Base-by-base conservation (phyloP, 2,888 invertebrate genomes). In the Therioaphis trifolii region DNA sequence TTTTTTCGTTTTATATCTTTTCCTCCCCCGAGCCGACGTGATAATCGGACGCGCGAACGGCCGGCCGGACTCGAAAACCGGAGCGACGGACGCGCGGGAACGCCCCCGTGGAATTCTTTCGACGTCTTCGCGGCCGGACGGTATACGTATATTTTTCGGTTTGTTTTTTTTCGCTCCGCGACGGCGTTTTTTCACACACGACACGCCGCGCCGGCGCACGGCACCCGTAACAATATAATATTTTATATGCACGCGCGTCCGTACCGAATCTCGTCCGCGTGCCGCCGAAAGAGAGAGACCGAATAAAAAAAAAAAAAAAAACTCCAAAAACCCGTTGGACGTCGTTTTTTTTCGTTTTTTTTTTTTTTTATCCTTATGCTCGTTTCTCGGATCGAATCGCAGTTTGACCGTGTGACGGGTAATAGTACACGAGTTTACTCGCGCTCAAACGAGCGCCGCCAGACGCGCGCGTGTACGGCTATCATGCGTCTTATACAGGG, bases 101-200 rank as follows among this genome's bases (percentile, higher is more conserved):
- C 35, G 35, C 35, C 4, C 4, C 7, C 35, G 35, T 35, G 4
- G 7, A 35, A 35, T 35, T 35, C 7, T 35, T 35, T 35, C 35
- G 7, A 35, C 35, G 7, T 35, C 35, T 3, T 5, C 3, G 3
- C 35, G 58, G 24, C 15, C 55, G 18, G n/a, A n/a, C n/a, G n/a
- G n/a, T n/a, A 49, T 43, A 43, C 7, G 11, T 49, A 49, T 2
- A 2, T 18, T 52, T n/a, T n/a, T n/a, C 5, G 15, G 43, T 75
- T 76, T 75, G 43, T n/a, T 21, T 55, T 55, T 55, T 40, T n/a
- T 35, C 29, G 3, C 15, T 46, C 15, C 7, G 46, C 24, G 7
- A 7, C 14, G 61, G 61, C 46, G 27, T 76, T 72, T 52, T 63
- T 61, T 27, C 46, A 63, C 29, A 43, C 61, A 40, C 55, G 74